Evolutionary conservation across 2,888 invertebrate genomes (phyloP), one percentile per base, ranked within the genome.

Genomic region (Chrysolina americana): DNA sequence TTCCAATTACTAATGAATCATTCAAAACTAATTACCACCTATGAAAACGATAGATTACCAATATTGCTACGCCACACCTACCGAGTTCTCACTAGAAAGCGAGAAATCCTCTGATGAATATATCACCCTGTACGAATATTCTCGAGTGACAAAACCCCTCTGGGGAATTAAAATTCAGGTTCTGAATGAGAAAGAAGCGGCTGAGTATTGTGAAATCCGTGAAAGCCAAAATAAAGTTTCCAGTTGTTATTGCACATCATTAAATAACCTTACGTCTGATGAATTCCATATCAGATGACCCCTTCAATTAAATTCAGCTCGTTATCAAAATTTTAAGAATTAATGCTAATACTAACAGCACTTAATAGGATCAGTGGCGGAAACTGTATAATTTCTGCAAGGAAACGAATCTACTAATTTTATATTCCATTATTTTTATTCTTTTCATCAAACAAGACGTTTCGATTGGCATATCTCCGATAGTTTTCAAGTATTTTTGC

Each of bases 211-310:
- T 64, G 73, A 74, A 73, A 71, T 70, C 70, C 68, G 78, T 76
- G 78, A 78, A 78, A 78, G 76, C 74, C 73, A 71, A 69, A 70
- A 75, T 62, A 74, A 73, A 77, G 71, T 71, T 76, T 76, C 76
- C 78, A 74, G 74, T 74, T 56, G 69, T 68, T 66, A 65, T 73
- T 62, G 70, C 72, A 63, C 71, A 75, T 65, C 69, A 70, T 63
- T 65, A 8, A 53, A 15, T 48, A 47, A 36, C 36, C 36, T 36
- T 62, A 71, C 73, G 71, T 50, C 17, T 68, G 48, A 65, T 44
- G 73, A 76, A 74, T 76, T 76, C 70, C 63, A 64, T 73, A 71
- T 72, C 62, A 53, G 50, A 64, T 62, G 63, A 50, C 65, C 23
- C 41, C 71, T 66, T 41, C 41, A 59, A 59, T n/a, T 36, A 9